Percentiles rank a stretch among this genome's conserved stretches.
Conservation (phyloP, 2,797 vertebrate genomes). For the Pangasius krempfi region DNA sequence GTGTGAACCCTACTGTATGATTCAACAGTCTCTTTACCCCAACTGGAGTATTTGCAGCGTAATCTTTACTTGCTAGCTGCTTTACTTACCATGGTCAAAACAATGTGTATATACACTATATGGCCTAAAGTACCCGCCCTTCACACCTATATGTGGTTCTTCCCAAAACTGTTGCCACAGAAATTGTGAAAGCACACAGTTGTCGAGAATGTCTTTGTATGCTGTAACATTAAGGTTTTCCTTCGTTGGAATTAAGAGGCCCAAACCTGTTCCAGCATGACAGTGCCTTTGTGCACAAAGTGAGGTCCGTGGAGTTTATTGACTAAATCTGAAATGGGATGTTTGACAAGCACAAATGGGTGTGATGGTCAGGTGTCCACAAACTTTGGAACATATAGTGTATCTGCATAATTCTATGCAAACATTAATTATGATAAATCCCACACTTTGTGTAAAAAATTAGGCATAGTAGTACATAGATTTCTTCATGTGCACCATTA, state of each 20-base stretch:
- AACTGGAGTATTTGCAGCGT: not conserved
- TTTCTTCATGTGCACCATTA: not conserved
- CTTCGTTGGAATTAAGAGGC: not conserved
- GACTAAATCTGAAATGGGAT: too few species aligned
- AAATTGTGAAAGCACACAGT: too few species aligned
- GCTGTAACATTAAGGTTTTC: not conserved
- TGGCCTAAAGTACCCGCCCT: not conserved
- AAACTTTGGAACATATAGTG: not conserved
- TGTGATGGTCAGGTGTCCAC: too few species aligned
- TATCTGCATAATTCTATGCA: not conserved
- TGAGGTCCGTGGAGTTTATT: too few species aligned
- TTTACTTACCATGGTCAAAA: not conserved
- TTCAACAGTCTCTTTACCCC: not conserved
- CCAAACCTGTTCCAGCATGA: too few species aligned
- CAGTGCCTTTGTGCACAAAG: not conserved
- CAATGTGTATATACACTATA: not conserved
- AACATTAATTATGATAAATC: not conserved
- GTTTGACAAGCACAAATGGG: too few species aligned
- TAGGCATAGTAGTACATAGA: not conserved
- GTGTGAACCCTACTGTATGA: not conserved
- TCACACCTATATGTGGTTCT: not conserved
- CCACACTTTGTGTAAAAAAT: too few species aligned
- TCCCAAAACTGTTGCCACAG: too few species aligned
- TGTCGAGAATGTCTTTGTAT: not conserved
- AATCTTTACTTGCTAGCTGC: not conserved